A percentile compares a stretch with the other conserved stretches of the same genome.
These are phyloP conservation scores for Drosophila auraria DNA, from an alignment of 1,140 invertebrate genomes.

Conservation along the genomic window DNA sequence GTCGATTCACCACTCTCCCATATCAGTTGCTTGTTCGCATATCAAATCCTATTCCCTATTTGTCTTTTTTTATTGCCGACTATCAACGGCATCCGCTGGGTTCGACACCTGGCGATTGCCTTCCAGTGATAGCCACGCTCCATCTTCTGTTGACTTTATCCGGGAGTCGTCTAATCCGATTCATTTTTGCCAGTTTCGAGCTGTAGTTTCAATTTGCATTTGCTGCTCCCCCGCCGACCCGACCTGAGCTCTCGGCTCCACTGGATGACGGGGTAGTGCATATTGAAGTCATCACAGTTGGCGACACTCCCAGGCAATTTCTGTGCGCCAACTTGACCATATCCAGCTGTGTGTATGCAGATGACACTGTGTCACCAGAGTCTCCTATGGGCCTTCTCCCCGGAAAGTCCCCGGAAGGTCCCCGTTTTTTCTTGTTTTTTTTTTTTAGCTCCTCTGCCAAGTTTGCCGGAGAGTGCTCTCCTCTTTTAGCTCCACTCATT, in stretches of 20 bases:
- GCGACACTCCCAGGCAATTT: slow-evolving; percentile 51
- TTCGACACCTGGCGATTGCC: slow-evolving; percentile 42
- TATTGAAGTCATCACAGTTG: slow-evolving; percentile 59
- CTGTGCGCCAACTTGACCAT: slow-evolving; percentile 75
- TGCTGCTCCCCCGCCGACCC: background rate
- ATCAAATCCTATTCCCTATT: background rate
- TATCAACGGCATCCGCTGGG: slow-evolving; percentile 24
- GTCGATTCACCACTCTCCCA: background rate
- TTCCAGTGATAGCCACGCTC: slow-evolving; percentile 22
- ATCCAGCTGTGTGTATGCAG: slow-evolving; percentile 75
- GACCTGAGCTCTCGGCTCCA: background rate
- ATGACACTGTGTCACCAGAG: slow-evolving; percentile 59
- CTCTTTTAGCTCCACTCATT: slow-evolving; percentile 22
- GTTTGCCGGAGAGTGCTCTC: slow-evolving; percentile 23
- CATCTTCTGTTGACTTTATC: slow-evolving; percentile 47
- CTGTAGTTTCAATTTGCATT: slow-evolving; percentile 46
- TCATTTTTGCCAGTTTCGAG: slow-evolving; percentile 24
- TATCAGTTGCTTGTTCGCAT: slow-evolving; percentile 9
- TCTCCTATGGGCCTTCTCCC: slow-evolving; percentile 9
- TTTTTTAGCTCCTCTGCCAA: slow-evolving; percentile 23
- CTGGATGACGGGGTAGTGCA: slow-evolving; percentile 28
- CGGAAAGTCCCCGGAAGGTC: slow-evolving; percentile 6
- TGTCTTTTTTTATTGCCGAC: slow-evolving; percentile 22
- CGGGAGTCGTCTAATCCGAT: slow-evolving; percentile 44
- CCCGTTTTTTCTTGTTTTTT: background rate